Base-by-base conservation (phyloP, 2,113 vertebrate genomes). In the Lagopus leucura region DNA sequence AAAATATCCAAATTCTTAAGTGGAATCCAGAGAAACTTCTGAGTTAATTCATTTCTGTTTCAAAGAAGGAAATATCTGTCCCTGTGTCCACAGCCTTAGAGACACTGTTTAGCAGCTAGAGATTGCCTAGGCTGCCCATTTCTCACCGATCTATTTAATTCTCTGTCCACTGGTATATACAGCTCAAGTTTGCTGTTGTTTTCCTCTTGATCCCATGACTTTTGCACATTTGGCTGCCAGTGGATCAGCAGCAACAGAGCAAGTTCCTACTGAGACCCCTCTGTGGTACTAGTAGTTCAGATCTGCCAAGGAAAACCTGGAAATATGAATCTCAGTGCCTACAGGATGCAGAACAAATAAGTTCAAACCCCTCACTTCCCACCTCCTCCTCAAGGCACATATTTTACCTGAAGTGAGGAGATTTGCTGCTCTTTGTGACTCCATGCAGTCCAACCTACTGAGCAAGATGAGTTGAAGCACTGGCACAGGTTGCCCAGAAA, bases 61-160 rank as follows among this genome's bases (percentile, higher is more conserved):
- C 43, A 52, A 65, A 57, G 50, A 8, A 54, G 9, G 11, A 69
- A 75, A 54, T 79, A 7, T 5, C 13, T 38, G 4, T 50, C 8
- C 27, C 3, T 15, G 28, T 42, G 5, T 4, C 0, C 15, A 30
- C 61, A 36, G 10, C 24, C 45, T 70, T 0, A 19, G 66, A 70
- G 13, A 40, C 24, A 11, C 7, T 63, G 43, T 12, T 72, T 50
- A 87, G 38, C 6, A 32, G 32, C 43, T 52, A 6, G 4, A 47
- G 12, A 8, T 69, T 69, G 5, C 25, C 79, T 65, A 15, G 5
- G 22, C 38, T 40, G 8, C 4, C 17, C 61, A 3, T 77, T 88
- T 82, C 43, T 54, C 54, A 43, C n/a, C 11, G 8, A 18, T 36
- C 40, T 40, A 21, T 74, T 73, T 70, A 70, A 81, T 88, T 88